phyloP scores from a whole-genome alignment of 1,140 invertebrate genomes.

The Drosophila kikkawai region DNA sequence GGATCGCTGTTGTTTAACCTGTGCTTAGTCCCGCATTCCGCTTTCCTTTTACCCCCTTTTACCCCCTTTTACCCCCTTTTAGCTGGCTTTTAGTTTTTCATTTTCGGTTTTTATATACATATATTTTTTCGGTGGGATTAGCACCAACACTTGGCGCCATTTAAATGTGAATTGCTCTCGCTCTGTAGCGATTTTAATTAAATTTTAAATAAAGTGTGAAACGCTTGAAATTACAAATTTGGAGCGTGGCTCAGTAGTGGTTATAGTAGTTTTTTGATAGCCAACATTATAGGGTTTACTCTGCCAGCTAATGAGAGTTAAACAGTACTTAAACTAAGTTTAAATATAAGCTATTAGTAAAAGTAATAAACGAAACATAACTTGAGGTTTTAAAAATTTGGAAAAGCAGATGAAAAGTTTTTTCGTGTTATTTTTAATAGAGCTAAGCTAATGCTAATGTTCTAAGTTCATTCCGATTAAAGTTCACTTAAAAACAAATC shows the following conservation, averaged over 20 bases:
- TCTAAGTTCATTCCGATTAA: slow-evolving; percentile 1
- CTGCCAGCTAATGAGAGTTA: slow-evolving; percentile 6
- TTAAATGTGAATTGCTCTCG: slow-evolving; percentile 34
- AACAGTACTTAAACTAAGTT: not conserved
- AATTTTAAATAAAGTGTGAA: slow-evolving; percentile 48
- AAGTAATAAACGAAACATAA: not conserved
- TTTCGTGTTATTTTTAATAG: not conserved
- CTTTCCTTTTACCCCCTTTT: not conserved
- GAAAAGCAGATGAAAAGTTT: not conserved
- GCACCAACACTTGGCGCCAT: slow-evolving; percentile 42
- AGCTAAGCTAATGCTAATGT: not conserved
- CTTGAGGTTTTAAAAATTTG: not conserved
- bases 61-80: not conserved
- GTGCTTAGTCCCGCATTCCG: slow-evolving; percentile 31
- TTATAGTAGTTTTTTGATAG: slow-evolving; percentile 19
- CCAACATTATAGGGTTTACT: not conserved
- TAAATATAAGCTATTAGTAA: not conserved
- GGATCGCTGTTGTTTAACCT: slow-evolving; percentile 50
- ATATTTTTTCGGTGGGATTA: slow-evolving; percentile 45
- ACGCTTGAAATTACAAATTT: slow-evolving; percentile 17
- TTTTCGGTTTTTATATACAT: slow-evolving; percentile 5
- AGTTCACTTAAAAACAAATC: slow-evolving; percentile 23
- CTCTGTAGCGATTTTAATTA: slow-evolving; percentile 52
- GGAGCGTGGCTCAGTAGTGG: not conserved
- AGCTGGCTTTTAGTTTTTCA: slow-evolving; percentile 17